Percentiles rank a stretch among this genome's conserved stretches.
Evolutionary conservation across 2,888 invertebrate species (phyloP).

Genomic region (Microctonus aethiopoides): DNA sequence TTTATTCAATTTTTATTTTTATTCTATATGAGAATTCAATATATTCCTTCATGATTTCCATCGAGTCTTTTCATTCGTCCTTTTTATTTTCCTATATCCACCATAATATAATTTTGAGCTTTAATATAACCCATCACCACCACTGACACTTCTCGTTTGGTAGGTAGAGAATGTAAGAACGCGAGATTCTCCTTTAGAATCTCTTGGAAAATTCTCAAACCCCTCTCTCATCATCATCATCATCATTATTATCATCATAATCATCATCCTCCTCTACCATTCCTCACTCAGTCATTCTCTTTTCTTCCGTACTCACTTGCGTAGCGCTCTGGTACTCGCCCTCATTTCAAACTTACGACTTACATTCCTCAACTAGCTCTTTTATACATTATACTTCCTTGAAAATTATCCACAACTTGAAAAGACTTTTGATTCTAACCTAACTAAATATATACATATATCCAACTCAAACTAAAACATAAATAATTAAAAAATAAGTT

Average conservation of each 20-base stretch:
- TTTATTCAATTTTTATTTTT: background rate
- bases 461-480: background rate
- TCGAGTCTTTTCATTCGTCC: background rate
- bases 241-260: background rate
- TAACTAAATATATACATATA: background rate
- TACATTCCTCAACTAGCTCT: conserved; percentile 8
- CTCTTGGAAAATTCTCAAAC: background rate
- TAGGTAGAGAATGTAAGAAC: conserved; percentile 14
- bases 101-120: conserved; percentile 3
- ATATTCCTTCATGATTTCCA: background rate
- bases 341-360: conserved; percentile 24
- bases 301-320: background rate
- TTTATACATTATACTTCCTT: background rate
- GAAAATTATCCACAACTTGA: conserved; percentile 6
- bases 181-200: conserved; percentile 1
- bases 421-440: background rate
- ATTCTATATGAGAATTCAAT: background rate
- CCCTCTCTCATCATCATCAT: background rate
- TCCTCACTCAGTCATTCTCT: background rate
- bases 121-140: conserved; percentile 8
- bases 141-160: conserved; percentile 14
- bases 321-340: background rate
- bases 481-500: background rate
- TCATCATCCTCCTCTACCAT: background rate
- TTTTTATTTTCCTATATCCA: background rate